Percentiles rank a stretch among this genome's conserved stretches.
Conservation (phyloP, 2,888 invertebrate genomes). For the Melanargia galathea region DNA sequence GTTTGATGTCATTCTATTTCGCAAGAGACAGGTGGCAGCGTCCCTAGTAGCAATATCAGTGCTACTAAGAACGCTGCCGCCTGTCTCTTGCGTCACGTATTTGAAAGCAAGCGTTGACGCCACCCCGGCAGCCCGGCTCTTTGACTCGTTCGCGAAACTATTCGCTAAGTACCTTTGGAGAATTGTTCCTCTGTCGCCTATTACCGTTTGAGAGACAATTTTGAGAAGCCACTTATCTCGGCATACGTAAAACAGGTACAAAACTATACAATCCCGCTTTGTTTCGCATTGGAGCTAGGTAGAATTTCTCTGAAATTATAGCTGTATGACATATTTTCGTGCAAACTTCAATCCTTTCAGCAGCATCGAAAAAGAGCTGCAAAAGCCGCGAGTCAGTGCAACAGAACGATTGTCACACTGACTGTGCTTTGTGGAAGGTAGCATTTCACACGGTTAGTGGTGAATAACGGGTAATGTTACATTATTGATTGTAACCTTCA, state of each 20-base stretch:
- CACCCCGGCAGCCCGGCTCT: constrained; percentile 46
- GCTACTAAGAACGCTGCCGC: background rate
- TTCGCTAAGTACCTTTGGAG: constrained; percentile 51
- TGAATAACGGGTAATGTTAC: too few species aligned
- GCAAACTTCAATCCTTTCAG: background rate
- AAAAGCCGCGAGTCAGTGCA: too few species aligned
- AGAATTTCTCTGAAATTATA: background rate
- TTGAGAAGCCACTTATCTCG: constrained; percentile 50
- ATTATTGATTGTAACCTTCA: too few species aligned
- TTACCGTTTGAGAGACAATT: constrained; percentile 51
- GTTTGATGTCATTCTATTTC: too few species aligned
- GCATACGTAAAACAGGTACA: constrained; percentile 44
- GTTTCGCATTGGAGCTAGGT: constrained; percentile 13
- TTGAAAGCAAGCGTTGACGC: constrained; percentile 41
- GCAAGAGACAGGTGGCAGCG: too few species aligned
- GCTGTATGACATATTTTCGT: background rate
- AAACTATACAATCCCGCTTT: constrained; percentile 39
- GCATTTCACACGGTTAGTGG: too few species aligned
- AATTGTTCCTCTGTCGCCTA: constrained; percentile 53
- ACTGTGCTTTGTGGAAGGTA: too few species aligned
- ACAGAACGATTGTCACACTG: too few species aligned
- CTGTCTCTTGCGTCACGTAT: constrained; percentile 22
- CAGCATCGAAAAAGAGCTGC: too few species aligned
- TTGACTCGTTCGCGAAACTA: constrained; percentile 53
- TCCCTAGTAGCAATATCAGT: too few species aligned